Percentiles rank a stretch among this genome's conserved stretches.
These are phyloP conservation scores for Escarpia spicata DNA, from an alignment of 2,888 invertebrate genomes.

Conservation along the genomic window DNA sequence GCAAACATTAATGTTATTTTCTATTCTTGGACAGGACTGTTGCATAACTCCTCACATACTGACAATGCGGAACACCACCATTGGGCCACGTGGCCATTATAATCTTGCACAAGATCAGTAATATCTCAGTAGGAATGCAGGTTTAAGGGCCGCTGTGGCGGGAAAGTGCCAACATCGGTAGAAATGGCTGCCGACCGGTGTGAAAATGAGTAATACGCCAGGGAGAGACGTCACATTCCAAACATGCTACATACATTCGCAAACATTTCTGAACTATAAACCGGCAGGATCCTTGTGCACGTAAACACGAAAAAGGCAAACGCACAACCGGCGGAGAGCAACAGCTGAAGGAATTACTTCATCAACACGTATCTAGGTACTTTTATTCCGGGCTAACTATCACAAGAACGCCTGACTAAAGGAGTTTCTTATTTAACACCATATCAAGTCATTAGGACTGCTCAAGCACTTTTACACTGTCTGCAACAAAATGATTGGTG, in stretches of 20 bases:
- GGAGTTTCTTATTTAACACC: not conserved
- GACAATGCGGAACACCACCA: too few species aligned
- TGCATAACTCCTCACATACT: too few species aligned
- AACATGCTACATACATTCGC: not conserved
- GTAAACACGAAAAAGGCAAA: not conserved
- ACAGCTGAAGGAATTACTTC: not conserved
- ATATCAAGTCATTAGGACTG: not conserved
- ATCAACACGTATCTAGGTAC: not conserved
- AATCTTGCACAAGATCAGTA: too few species aligned
- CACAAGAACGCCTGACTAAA: not conserved
- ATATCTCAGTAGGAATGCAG: too few species aligned
- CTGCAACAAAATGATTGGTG: too few species aligned
- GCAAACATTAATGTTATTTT: too few species aligned
- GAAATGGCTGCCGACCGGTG: too few species aligned
- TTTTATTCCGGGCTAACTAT: not conserved
- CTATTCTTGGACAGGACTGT: too few species aligned
- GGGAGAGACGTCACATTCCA: not conserved
- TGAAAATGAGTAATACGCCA: not conserved
- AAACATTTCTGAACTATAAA: not conserved
- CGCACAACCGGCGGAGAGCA: not conserved
- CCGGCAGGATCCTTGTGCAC: not conserved
- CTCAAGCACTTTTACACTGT: too few species aligned
- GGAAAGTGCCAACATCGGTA: not conserved
- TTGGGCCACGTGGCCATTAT: too few species aligned
- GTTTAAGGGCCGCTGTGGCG: not conserved